Conservation (phyloP, 2,888 invertebrate genomes). For the Girardia tigrina region DNA sequence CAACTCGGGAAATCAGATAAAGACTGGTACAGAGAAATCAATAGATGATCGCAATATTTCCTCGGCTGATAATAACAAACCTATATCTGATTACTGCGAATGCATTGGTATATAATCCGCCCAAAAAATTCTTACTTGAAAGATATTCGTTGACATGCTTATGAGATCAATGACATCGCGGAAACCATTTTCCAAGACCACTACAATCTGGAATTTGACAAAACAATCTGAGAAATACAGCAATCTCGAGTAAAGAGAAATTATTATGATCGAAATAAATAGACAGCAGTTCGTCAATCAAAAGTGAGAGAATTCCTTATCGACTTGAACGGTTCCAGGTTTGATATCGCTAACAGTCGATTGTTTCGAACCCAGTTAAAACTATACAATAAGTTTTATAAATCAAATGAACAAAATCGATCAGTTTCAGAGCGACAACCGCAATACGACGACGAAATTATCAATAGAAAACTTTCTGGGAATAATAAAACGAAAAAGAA, state of each 20-base stretch:
- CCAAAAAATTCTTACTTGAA: neutral
- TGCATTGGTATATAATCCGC: neutral
- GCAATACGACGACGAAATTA: neutral
- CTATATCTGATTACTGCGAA: neutral
- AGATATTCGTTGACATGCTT: slow-evolving; percentile 7
- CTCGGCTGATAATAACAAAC: no score
- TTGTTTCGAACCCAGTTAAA: neutral
- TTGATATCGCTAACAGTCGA: neutral
- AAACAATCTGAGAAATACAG: neutral
- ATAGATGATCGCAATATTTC: no score
- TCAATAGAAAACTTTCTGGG: neutral
- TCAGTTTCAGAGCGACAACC: neutral
- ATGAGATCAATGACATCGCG: neutral
- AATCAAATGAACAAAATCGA: neutral
- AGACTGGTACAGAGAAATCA: no score
- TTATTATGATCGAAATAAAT: neutral
- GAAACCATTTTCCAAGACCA: slow-evolving; percentile 7
- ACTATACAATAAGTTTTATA: neutral
- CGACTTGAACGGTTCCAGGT: neutral
- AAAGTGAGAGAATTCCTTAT: slow-evolving; percentile 16
- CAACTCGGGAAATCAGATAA: no score
- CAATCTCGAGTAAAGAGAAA: neutral
- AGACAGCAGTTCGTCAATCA: neutral
- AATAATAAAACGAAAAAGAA: neutral
- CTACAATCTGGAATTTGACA: neutral